phyloP scores from a whole-genome alignment of 1,140 invertebrate species.

The Panulirus ornatus region DNA sequence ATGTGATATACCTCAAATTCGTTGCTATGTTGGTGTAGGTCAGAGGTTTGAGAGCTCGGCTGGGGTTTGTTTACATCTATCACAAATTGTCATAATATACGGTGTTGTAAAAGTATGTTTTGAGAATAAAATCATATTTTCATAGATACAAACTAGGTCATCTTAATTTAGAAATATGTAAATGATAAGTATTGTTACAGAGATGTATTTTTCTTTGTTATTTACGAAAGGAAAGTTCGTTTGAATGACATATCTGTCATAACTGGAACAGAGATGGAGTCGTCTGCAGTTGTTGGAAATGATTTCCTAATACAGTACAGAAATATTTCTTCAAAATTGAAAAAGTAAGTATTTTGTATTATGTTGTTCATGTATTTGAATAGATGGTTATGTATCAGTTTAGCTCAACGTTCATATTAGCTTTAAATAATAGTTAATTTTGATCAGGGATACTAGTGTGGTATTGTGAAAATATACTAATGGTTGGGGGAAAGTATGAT shows the following conservation, averaged over 20 bases:
- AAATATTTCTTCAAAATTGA: constrained; percentile 66
- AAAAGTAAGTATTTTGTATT: constrained; percentile 50
- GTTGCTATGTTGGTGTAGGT: background rate
- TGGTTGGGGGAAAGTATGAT: background rate
- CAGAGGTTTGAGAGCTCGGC: background rate
- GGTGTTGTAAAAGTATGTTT: background rate
- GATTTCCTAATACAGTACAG: constrained; percentile 66
- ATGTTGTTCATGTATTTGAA: no score
- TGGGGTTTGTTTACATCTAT: background rate
- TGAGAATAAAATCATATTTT: background rate
- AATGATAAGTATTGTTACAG: background rate
- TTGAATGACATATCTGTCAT: background rate
- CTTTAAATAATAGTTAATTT: background rate
- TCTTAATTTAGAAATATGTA: no score
- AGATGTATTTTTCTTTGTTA: background rate
- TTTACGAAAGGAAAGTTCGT: no score
- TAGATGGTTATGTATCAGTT: no score
- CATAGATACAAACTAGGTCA: background rate
- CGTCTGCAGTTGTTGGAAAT: constrained; percentile 30
- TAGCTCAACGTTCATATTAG: background rate
- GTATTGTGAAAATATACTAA: background rate
- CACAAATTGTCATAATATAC: background rate
- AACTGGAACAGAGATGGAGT: constrained; percentile 48
- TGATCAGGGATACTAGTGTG: background rate
- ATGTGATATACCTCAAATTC: background rate